Percentiles rank a stretch among this genome's conserved stretches.
These are phyloP conservation scores for Drosophila orosa DNA, from an alignment of 1,140 invertebrate species.

Conservation along the genomic window DNA sequence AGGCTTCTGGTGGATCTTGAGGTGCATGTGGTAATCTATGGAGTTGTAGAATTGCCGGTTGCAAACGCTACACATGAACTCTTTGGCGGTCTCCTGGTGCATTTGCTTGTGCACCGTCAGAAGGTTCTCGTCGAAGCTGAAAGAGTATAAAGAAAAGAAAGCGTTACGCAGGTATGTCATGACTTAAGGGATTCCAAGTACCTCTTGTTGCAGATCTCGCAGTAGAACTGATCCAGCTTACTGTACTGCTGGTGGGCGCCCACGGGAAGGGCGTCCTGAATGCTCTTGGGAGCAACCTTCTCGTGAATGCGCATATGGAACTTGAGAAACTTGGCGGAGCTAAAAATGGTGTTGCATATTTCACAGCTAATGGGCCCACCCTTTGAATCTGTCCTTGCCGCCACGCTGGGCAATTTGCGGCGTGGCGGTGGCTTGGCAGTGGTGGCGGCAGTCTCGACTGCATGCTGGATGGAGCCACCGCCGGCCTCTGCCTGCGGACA, in stretches of 20 bases:
- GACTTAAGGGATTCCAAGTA: constrained; percentile 23
- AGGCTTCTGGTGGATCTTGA: constrained; percentile 86
- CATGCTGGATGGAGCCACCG: neutral
- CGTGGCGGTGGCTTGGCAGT: constrained; percentile 21
- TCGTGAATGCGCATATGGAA: constrained; percentile 89
- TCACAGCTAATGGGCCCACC: constrained; percentile 83
- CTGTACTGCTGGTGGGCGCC: constrained; percentile 78
- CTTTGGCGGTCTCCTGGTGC: constrained; percentile 84
- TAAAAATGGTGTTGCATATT: constrained; percentile 88
- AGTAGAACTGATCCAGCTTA: constrained; percentile 73
- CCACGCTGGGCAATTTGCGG: constrained; percentile 23
- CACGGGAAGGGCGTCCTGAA: constrained; percentile 85
- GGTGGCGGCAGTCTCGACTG: neutral
- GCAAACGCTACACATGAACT: constrained; percentile 87
- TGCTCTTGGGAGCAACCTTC: constrained; percentile 86
- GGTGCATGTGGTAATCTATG: constrained; percentile 89
- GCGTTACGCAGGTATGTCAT: neutral
- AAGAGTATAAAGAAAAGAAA: constrained; percentile 18
- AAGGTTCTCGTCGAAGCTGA: constrained; percentile 84
- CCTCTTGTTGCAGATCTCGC: constrained; percentile 83
- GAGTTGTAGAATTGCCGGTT: constrained; percentile 88
- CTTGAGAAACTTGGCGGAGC: constrained; percentile 86
- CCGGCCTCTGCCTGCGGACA: constrained; percentile 53
- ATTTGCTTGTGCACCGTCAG: constrained; percentile 87
- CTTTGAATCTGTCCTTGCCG: neutral